Conservation (phyloP, 2,797 vertebrate species). For the Avahi laniger region DNA sequence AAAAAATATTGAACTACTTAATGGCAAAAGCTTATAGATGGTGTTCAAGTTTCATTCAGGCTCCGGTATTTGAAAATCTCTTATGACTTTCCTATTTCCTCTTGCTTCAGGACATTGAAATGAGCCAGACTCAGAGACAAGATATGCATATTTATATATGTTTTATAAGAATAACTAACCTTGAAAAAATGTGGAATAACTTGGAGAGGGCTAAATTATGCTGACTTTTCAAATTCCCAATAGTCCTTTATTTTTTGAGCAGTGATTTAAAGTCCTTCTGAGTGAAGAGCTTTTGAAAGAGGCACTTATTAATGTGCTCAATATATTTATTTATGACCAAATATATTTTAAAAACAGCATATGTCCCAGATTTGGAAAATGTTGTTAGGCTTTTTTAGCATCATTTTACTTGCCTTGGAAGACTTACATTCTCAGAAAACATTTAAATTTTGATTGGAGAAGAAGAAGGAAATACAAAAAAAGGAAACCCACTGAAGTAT, state of each 20-base stretch:
- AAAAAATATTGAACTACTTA: conserved; percentile 51
- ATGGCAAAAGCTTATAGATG: conserved; percentile 38
- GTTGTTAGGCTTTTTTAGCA: conserved; percentile 39
- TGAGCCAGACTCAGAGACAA: conserved; percentile 57
- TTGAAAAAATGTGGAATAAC: conserved; percentile 65
- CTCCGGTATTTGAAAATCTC: conserved; percentile 39
- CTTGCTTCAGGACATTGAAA: conserved; percentile 69
- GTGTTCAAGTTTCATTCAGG: conserved; percentile 56
- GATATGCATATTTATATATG: conserved; percentile 69
- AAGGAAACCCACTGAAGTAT: neutral
- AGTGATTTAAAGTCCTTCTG: conserved; percentile 56
- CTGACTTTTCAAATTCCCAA: conserved; percentile 69
- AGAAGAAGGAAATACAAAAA: conserved; percentile 2
- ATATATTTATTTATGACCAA: conserved; percentile 60
- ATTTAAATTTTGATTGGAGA: conserved; percentile 64
- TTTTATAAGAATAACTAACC: conserved; percentile 63
- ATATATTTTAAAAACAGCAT: conserved; percentile 59
- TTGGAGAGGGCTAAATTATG: conserved; percentile 55
- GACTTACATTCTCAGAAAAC: conserved; percentile 37
- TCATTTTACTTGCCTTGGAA: conserved; percentile 53
- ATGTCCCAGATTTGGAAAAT: conserved; percentile 62
- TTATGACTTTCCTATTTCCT: conserved; percentile 54
- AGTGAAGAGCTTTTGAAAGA: conserved; percentile 60
- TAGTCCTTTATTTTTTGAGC: conserved; percentile 56
- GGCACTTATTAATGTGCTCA: conserved; percentile 67